phyloP scores from a whole-genome alignment of 2,888 invertebrate species.

The Pardosa pseudoannulata region DNA sequence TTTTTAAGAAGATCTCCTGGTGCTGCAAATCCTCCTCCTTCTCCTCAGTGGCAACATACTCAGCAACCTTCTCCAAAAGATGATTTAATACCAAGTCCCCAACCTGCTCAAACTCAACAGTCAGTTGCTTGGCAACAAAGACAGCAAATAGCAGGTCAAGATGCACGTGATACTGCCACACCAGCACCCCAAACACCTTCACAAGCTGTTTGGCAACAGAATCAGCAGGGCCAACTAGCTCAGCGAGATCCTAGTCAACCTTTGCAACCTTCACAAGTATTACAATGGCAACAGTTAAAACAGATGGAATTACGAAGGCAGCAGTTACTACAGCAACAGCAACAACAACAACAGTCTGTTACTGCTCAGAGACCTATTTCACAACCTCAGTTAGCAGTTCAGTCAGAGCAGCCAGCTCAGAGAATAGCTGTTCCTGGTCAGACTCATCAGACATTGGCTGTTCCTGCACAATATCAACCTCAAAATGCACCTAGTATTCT shows the following conservation, averaged over 20 bases:
- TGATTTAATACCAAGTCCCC: conserved; percentile 51
- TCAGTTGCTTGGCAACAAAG: conserved; percentile 40
- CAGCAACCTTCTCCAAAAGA: conserved; percentile 57
- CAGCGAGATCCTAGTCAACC: conserved; percentile 39
- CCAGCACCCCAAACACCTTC: conserved; percentile 15
- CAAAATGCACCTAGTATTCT: conserved; percentile 65
- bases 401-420: conserved; percentile 11
- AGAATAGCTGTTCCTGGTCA: conserved; percentile 22
- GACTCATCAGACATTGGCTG: conserved; percentile 41
- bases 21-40: conserved; percentile 42
- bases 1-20: conserved; percentile 54
- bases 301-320: conserved; percentile 78
- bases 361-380: conserved; percentile 25
- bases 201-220: conserved; percentile 66
- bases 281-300: conserved; percentile 80
- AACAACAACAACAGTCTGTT: conserved; percentile 32
- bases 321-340: conserved; percentile 80
- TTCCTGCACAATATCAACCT: conserved; percentile 76
- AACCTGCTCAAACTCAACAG: conserved; percentile 29
- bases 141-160: conserved; percentile 16
- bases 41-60: conserved; percentile 49
- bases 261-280: conserved; percentile 78
- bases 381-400: conserved; percentile 26
- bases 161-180: conserved; percentile 11
- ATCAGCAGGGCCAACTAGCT: conserved; percentile 74